Percentiles rank a stretch among this genome's conserved stretches.
phyloP scores from a whole-genome alignment of 2,113 vertebrate genomes.

The Xiphophorus maculatus region DNA sequence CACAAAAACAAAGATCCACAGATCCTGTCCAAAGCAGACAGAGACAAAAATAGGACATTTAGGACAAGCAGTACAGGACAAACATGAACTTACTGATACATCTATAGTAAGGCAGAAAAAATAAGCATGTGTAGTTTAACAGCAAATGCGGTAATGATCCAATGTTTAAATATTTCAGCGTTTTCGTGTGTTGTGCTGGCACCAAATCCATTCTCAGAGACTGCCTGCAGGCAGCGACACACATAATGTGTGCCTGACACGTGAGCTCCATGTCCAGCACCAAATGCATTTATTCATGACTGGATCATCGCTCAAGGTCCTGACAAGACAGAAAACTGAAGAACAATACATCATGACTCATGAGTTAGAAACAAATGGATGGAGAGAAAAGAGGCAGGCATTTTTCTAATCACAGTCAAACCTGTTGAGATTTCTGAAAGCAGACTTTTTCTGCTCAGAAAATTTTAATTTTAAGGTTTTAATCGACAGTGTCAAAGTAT shows the following conservation, averaged over 20 bases:
- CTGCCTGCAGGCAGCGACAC: slow-evolving; percentile 45
- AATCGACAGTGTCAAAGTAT: too few species aligned
- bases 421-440: neutral
- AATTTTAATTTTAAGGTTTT: neutral
- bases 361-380: slow-evolving; percentile 14
- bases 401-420: neutral
- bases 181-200: slow-evolving; percentile 45
- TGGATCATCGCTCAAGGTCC: slow-evolving; percentile 37
- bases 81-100: slow-evolving; percentile 2
- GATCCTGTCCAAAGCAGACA: neutral
- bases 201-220: slow-evolving; percentile 53
- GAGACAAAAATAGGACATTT: neutral
- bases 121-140: slow-evolving; percentile 67
- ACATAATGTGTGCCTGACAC: slow-evolving; percentile 55
- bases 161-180: slow-evolving; percentile 78
- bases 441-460: neutral
- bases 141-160: slow-evolving; percentile 63
- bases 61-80: neutral
- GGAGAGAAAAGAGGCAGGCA: neutral
- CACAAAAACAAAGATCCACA: slow-evolving; percentile 17
- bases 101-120: slow-evolving; percentile 38
- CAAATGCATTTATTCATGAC: slow-evolving; percentile 58
- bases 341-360: slow-evolving; percentile 35
- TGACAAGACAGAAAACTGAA: slow-evolving; percentile 26
- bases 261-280: slow-evolving; percentile 54